These are phyloP conservation scores for Augiades crinisus DNA, from an alignment of 2,888 invertebrate genomes.

Conservation along the genomic window DNA sequence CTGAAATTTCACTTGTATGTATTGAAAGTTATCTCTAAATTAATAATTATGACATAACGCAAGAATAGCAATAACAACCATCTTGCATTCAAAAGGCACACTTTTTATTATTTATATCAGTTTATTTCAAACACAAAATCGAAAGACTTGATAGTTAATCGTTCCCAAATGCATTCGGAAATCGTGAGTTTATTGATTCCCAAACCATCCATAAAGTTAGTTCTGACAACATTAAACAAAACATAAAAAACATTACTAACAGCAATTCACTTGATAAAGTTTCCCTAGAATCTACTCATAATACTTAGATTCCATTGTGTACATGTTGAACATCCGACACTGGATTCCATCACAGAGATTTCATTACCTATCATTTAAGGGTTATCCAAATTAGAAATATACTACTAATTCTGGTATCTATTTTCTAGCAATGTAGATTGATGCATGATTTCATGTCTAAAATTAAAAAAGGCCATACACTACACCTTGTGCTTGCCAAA, in stretches of 20 bases:
- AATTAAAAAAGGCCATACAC: slow-evolving; percentile 57
- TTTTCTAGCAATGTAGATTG: slow-evolving; percentile 67
- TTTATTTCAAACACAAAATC: slow-evolving; percentile 80
- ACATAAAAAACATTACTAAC: slow-evolving; percentile 74
- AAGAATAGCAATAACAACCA: not conserved
- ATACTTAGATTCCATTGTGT: slow-evolving; percentile 73
- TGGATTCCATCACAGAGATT: slow-evolving; percentile 77
- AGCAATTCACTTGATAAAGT: slow-evolving; percentile 69
- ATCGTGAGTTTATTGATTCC: slow-evolving; percentile 61
- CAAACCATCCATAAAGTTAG: slow-evolving; percentile 71
- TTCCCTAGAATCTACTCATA: slow-evolving; percentile 71
- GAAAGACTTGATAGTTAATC: slow-evolving; percentile 73
- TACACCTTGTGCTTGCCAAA: slow-evolving; percentile 65
- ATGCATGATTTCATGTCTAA: slow-evolving; percentile 68
- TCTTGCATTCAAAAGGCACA: slow-evolving; percentile 18
- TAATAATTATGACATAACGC: not conserved
- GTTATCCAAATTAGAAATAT: slow-evolving; percentile 70
- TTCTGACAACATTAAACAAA: slow-evolving; percentile 77
- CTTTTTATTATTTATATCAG: slow-evolving; percentile 58
- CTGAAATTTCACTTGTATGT: too few relatives aligned
- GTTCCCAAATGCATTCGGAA: slow-evolving; percentile 69
- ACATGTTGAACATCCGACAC: slow-evolving; percentile 66
- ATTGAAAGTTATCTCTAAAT: not conserved
- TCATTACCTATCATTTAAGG: slow-evolving; percentile 57
- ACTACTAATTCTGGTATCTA: slow-evolving; percentile 50